Evolutionary conservation across 1,140 invertebrate species (phyloP).

Genomic region (Drosophila nebulosa): DNA sequence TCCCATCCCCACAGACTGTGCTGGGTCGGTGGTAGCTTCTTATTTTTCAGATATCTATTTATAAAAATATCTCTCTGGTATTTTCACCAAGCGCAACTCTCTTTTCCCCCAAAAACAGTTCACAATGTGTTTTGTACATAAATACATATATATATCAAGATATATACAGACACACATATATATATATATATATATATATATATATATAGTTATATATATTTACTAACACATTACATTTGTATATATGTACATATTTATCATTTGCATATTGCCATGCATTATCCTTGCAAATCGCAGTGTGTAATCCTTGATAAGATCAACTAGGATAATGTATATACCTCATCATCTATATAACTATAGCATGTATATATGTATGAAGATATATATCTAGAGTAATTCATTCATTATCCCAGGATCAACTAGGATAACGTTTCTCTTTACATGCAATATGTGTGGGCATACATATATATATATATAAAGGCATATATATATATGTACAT

Average conservation of each 20-base stretch:
- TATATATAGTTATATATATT: neutral
- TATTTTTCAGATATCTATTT: conserved; percentile 78
- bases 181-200: neutral
- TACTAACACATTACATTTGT: too few relatives aligned
- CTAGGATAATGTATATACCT: conserved; percentile 47
- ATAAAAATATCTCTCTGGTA: conserved; percentile 37
- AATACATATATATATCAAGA: neutral
- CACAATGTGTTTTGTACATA: neutral
- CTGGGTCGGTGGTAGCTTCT: conserved; percentile 65
- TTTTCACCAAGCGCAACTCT: conserved; percentile 13
- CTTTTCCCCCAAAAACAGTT: conserved; percentile 42
- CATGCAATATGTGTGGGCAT: neutral
- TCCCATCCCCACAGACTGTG: conserved; percentile 9
- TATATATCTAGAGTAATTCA: neutral
- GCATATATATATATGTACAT: neutral
- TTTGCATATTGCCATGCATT: conserved; percentile 9
- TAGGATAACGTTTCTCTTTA: neutral
- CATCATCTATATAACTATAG: neutral
- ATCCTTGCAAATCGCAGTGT: conserved; percentile 10
- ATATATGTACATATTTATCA: neutral
- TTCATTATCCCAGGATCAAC: neutral
- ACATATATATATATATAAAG: conserved; percentile 16
- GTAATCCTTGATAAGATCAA: conserved; percentile 45
- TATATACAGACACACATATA: neutral
- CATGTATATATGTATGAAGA: conserved; percentile 14